These are phyloP conservation scores for Octopus bimaculoides DNA, from an alignment of 1,140 invertebrate genomes.

Conservation along the genomic window DNA sequence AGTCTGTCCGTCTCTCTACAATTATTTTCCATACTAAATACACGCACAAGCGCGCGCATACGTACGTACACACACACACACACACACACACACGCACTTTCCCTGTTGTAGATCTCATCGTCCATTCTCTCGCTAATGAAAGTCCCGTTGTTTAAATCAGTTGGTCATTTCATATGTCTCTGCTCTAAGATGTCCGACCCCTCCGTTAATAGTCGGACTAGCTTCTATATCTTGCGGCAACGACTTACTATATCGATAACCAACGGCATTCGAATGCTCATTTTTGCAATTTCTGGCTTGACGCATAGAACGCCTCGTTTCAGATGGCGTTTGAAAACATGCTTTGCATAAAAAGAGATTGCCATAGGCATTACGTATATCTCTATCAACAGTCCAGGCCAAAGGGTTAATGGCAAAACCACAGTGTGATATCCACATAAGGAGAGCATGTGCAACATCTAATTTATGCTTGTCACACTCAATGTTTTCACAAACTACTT, in stretches of 20 bases:
- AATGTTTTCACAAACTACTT: background rate
- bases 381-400: background rate
- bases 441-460: background rate
- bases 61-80: background rate
- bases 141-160: background rate
- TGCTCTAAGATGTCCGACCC: background rate
- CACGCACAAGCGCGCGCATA: background rate
- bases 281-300: background rate
- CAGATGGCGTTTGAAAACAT: background rate
- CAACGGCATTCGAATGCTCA: background rate
- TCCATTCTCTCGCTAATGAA: background rate
- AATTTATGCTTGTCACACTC: background rate
- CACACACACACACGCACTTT: background rate
- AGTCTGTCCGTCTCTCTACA: background rate
- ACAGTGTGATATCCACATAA: background rate
- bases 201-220: background rate
- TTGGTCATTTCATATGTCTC: background rate
- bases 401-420: background rate
- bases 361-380: background rate
- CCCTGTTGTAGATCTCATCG: background rate
- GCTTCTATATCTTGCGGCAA: background rate
- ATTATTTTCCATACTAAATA: background rate
- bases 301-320: background rate
- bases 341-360: background rate
- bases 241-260: background rate